phyloP scores from a whole-genome alignment of 92 coral and sea anemone species.

The Heliopora coerulea region DNA sequence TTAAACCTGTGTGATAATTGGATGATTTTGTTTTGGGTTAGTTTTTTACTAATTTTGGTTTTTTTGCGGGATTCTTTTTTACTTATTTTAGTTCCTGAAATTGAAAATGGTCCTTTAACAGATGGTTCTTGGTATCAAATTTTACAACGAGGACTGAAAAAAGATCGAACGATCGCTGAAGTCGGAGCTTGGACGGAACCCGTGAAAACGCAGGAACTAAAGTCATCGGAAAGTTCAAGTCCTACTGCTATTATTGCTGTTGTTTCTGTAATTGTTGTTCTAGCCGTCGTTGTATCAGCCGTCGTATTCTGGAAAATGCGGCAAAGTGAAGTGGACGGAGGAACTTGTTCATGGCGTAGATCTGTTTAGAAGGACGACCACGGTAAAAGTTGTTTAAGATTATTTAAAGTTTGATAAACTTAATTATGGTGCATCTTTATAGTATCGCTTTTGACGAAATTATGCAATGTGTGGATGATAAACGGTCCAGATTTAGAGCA shows the following conservation, averaged over 20 bases:
- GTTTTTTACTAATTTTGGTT: no score
- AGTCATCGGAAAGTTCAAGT: neutral
- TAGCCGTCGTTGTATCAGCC: neutral
- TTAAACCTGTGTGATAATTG: no score
- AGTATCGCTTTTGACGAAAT: no score
- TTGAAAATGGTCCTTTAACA: constrained; percentile 14
- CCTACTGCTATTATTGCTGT: neutral
- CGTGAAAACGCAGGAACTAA: neutral
- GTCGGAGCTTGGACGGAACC: neutral
- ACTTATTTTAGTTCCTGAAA: constrained; percentile 5
- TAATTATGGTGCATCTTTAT: no score
- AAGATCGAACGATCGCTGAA: neutral
- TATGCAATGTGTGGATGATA: no score
- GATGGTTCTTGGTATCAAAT: constrained; percentile 8
- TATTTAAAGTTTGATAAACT: no score
- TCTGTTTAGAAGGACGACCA: neutral
- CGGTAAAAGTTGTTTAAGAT: no score
- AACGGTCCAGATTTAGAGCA: no score
- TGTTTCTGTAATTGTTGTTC: constrained; percentile 6
- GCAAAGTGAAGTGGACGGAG: neutral
- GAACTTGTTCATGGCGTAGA: no score
- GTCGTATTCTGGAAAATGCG: neutral
- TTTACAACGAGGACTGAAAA: constrained; percentile 28
- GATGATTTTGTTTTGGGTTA: no score
- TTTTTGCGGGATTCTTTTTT: no score